Evolutionary conservation across 2,113 vertebrate species (phyloP).

Genomic region (Synchiropus splendidus): DNA sequence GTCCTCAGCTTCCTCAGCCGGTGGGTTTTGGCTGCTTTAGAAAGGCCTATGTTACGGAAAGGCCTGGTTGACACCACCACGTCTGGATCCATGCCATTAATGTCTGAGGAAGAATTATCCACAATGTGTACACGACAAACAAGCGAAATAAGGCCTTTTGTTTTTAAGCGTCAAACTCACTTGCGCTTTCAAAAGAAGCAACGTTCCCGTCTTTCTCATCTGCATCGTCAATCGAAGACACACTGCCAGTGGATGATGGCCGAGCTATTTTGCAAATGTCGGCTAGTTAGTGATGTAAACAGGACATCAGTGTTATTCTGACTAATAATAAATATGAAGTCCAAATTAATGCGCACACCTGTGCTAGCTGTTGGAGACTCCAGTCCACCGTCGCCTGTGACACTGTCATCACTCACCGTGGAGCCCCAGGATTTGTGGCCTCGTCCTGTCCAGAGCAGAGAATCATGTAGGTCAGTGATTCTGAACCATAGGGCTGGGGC

Average conservation of each 20-base stretch:
- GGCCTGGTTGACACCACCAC: constrained; percentile 71
- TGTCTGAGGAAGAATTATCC: constrained; percentile 54
- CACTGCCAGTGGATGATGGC: constrained; percentile 73
- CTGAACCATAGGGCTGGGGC: too few relatives aligned
- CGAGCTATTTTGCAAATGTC: constrained; percentile 73
- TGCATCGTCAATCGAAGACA: constrained; percentile 77
- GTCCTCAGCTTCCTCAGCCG: constrained; percentile 83
- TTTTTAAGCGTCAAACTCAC: constrained; percentile 46
- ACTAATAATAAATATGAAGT: background rate
- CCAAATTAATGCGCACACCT: constrained; percentile 48
- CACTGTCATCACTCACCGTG: constrained; percentile 68
- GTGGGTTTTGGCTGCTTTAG: constrained; percentile 88
- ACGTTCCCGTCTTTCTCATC: constrained; percentile 70
- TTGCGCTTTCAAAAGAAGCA: constrained; percentile 68
- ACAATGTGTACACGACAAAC: background rate
- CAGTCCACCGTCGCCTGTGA: constrained; percentile 50
- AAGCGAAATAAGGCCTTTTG: too few relatives aligned
- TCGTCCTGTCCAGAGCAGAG: constrained; percentile 41
- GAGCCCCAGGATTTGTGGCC: constrained; percentile 89
- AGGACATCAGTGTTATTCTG: background rate
- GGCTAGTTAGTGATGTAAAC: constrained; percentile 46
- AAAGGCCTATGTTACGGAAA: constrained; percentile 82
- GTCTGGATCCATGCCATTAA: constrained; percentile 75
- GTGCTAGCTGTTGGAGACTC: constrained; percentile 63
- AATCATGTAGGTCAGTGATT: too few relatives aligned